A percentile compares a stretch with the other conserved stretches of the same genome.
phyloP scores from a whole-genome alignment of 2,797 vertebrate genomes.

The Rhinoraja longicauda region DNA sequence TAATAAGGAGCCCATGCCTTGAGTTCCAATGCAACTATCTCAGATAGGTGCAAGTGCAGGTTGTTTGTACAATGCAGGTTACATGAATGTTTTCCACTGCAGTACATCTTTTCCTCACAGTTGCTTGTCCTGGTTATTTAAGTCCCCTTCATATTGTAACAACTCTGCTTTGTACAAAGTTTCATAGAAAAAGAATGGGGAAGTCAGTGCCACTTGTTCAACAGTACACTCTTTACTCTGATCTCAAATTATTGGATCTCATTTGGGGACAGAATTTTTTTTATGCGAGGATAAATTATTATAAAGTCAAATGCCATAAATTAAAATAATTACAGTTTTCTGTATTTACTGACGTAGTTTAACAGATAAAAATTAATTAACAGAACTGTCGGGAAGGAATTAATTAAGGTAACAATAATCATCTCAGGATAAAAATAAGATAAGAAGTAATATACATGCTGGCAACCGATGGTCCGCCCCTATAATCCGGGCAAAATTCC shows the following conservation, averaged over 20 bases:
- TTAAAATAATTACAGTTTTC: not conserved
- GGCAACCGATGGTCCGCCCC: too few relatives aligned
- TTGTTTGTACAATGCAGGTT: too few relatives aligned
- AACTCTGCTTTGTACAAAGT: not conserved
- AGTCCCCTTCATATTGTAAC: not conserved
- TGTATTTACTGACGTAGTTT: not conserved
- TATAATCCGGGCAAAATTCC: too few relatives aligned
- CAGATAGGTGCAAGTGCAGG: too few relatives aligned
- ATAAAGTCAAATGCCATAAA: too few relatives aligned
- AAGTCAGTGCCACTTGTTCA: not conserved
- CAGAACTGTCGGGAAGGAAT: not conserved
- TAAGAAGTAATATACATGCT: not conserved
- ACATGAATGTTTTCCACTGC: too few relatives aligned
- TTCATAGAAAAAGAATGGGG: not conserved
- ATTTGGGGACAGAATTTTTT: not conserved
- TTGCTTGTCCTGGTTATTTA: not conserved
- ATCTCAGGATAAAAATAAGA: not conserved
- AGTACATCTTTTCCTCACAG: too few relatives aligned
- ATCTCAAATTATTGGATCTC: not conserved
- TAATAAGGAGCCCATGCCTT: too few relatives aligned
- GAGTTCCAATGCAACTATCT: too few relatives aligned
- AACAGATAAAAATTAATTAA: slow-evolving; percentile 12
- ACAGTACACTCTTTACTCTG: not conserved
- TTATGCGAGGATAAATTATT: not conserved
- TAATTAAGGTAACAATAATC: not conserved